Evolutionary conservation across 2,888 invertebrate species (phyloP).

Genomic region (Cerceris ruficornis): DNA sequence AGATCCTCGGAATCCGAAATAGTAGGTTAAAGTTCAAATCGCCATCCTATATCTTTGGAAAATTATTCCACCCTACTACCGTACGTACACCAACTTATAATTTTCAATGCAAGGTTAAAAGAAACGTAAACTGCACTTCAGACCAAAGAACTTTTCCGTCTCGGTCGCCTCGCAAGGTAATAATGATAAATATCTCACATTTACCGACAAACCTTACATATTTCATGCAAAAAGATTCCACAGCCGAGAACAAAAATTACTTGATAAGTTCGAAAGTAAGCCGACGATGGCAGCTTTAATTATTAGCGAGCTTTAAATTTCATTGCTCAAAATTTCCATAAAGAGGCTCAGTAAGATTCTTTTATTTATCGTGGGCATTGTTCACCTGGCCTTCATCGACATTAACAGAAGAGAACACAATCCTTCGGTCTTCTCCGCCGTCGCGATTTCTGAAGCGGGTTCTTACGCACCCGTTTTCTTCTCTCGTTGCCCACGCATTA

Average conservation of each 20-base stretch:
- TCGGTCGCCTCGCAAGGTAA: too few species aligned
- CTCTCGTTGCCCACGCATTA: constrained; percentile 59
- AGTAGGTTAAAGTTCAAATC: too few species aligned
- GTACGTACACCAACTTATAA: too few species aligned
- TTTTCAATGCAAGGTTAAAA: too few species aligned
- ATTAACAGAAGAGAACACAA: constrained; percentile 58
- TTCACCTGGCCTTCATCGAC: constrained; percentile 58
- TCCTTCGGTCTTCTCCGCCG: constrained; percentile 48
- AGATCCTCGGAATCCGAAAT: too few species aligned
- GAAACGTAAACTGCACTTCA: too few species aligned
- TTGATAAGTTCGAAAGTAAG: constrained; percentile 24
- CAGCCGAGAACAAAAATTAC: constrained; percentile 10
- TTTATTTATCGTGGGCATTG: constrained; percentile 60
- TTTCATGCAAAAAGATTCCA: neutral
- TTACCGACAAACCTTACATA: too few species aligned
- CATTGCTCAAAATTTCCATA: constrained; percentile 46
- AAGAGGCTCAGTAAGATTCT: constrained; percentile 43
- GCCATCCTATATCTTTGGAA: too few species aligned
- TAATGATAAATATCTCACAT: too few species aligned
- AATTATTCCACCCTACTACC: too few species aligned
- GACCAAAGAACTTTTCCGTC: too few species aligned
- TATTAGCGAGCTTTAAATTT: constrained; percentile 38
- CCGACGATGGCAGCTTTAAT: constrained; percentile 43
- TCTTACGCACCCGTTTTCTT: constrained; percentile 45
- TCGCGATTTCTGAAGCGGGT: constrained; percentile 57